Conservation (phyloP, 2,113 vertebrate species). For the Dromiciops gliroides region DNA sequence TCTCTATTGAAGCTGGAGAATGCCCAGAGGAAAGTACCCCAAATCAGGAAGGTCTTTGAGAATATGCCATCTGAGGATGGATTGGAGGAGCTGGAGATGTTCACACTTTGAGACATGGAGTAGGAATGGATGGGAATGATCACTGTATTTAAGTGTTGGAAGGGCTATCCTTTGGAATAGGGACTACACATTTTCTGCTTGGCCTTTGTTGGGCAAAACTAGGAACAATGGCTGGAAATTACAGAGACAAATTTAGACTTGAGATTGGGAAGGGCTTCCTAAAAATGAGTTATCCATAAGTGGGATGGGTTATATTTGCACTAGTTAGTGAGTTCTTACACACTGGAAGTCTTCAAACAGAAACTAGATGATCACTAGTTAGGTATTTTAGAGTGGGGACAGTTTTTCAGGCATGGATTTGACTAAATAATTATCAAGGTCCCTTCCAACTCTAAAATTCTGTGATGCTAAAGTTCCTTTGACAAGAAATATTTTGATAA, state of each 20-base stretch:
- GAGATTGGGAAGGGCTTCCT: slow-evolving; percentile 26
- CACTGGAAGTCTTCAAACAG: neutral
- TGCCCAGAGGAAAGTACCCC: neutral
- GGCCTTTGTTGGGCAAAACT: neutral
- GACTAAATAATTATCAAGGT: neutral
- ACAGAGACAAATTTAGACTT: neutral
- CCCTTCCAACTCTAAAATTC: neutral
- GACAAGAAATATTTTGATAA: slow-evolving; percentile 13
- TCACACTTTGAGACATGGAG: neutral
- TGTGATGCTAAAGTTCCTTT: neutral
- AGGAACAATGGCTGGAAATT: neutral
- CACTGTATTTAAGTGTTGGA: neutral
- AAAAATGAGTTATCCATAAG: slow-evolving; percentile 55
- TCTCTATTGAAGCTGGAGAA: neutral
- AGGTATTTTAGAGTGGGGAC: neutral
- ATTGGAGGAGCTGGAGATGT: neutral
- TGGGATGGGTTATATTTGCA: neutral
- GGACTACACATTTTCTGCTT: neutral
- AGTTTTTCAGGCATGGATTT: neutral
- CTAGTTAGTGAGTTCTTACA: neutral
- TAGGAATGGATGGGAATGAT: neutral
- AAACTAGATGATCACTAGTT: neutral
- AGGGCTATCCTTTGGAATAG: neutral
- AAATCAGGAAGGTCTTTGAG: neutral
- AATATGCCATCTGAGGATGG: neutral